Percentiles rank a stretch among this genome's conserved stretches.
These are phyloP conservation scores for Malaclemys terrapin DNA, from an alignment of 2,113 vertebrate species.

Conservation along the genomic window DNA sequence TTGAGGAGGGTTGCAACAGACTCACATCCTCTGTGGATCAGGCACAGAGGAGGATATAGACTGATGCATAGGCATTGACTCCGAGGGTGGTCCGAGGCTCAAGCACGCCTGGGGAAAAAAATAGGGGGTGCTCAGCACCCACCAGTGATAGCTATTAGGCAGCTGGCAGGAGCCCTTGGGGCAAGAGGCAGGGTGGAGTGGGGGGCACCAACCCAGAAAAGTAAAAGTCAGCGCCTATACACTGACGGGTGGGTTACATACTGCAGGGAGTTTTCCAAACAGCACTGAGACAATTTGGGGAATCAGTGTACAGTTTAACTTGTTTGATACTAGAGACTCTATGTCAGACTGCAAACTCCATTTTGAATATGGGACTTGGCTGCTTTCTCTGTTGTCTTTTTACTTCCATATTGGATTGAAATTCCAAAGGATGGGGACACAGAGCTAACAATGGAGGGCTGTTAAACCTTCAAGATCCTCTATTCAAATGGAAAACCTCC, in stretches of 20 bases:
- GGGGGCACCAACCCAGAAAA: too few relatives aligned
- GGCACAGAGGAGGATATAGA: not conserved
- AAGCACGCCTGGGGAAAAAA: too few relatives aligned
- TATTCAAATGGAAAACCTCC: not conserved
- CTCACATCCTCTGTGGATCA: too few relatives aligned
- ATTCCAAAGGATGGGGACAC: not conserved
- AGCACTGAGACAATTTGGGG: not conserved
- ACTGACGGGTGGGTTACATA: not conserved
- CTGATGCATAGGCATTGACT: not conserved
- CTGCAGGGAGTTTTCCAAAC: not conserved
- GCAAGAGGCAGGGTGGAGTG: too few relatives aligned
- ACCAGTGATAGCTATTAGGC: too few relatives aligned
- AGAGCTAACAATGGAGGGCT: not conserved
- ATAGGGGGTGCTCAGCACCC: too few relatives aligned
- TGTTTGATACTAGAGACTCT: not conserved
- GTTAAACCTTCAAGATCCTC: not conserved
- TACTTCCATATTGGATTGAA: not conserved
- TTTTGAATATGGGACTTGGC: not conserved
- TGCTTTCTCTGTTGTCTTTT: not conserved
- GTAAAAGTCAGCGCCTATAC: too few relatives aligned
- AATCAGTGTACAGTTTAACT: not conserved
- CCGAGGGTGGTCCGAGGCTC: too few relatives aligned
- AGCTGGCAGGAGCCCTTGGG: too few relatives aligned
- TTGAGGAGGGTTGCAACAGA: not conserved
- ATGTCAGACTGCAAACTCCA: not conserved